These are phyloP conservation scores for Cettia cetti DNA, from an alignment of 2,113 vertebrate genomes.

Conservation along the genomic window DNA sequence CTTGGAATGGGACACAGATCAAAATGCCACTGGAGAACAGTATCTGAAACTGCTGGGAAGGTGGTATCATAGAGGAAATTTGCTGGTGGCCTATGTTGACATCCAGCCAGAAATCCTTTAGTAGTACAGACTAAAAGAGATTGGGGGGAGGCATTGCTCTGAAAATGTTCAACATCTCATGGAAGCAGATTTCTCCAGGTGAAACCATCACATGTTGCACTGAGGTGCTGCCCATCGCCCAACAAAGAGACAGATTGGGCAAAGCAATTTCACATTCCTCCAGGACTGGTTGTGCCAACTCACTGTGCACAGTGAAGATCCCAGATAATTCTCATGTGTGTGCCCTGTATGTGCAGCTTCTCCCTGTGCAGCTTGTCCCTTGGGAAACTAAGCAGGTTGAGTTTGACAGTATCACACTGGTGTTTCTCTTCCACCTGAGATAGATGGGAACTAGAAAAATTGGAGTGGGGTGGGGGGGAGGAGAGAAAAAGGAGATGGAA, in stretches of 20 bases:
- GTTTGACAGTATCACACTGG: not conserved
- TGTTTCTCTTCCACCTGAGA: not conserved
- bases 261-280: rapidly evolving
- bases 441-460: not conserved
- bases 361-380: not conserved
- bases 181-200: not conserved
- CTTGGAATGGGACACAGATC: rapidly evolving
- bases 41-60: not conserved
- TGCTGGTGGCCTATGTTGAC: not conserved
- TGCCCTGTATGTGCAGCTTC: rapidly evolving
- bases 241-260: not conserved
- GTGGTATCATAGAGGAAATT: not conserved
- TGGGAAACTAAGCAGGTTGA: not conserved
- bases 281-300: not conserved
- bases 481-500: not conserved
- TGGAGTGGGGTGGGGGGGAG: rapidly evolving
- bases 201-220: not conserved
- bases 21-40: not conserved
- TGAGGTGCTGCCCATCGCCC: not conserved
- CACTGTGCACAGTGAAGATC: not conserved
- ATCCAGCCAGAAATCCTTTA: not conserved
- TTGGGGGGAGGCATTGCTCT: not conserved
- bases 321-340: not conserved
- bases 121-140: not conserved
- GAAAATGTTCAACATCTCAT: not conserved